phyloP scores from a whole-genome alignment of 2,113 vertebrate genomes.

The Hippocampus abdominalis region DNA sequence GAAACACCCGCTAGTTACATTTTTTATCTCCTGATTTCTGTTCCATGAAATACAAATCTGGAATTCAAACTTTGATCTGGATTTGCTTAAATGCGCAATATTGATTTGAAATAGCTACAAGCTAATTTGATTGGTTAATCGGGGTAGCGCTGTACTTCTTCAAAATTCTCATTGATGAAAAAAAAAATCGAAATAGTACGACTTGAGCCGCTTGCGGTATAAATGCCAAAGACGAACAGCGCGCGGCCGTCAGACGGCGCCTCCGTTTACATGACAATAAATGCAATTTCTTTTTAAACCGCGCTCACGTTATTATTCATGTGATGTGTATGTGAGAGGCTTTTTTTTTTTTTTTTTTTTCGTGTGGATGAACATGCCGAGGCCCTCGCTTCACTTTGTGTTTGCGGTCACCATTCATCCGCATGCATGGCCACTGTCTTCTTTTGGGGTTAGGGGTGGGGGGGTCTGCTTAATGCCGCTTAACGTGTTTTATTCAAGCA shows the following conservation, averaged over 20 bases:
- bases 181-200: neutral
- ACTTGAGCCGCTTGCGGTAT: slow-evolving; percentile 35
- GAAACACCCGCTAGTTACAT: no score
- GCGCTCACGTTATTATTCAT: slow-evolving; percentile 72
- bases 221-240: slow-evolving; percentile 63
- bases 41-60: no score
- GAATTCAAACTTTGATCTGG: no score
- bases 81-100: no score
- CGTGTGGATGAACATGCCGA: slow-evolving; percentile 52
- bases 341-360: slow-evolving; percentile 30
- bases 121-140: no score
- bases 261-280: slow-evolving; percentile 72
- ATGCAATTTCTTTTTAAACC: slow-evolving; percentile 46
- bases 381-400: slow-evolving; percentile 44
- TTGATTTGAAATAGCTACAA: no score
- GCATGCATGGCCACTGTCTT: slow-evolving; percentile 59
- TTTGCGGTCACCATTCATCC: slow-evolving; percentile 69
- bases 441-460: slow-evolving; percentile 21
- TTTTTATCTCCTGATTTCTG: no score
- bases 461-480: slow-evolving; percentile 38
- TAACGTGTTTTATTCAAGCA: slow-evolving; percentile 67
- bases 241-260: slow-evolving; percentile 23
- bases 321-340: slow-evolving; percentile 58
- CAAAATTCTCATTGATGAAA: neutral
- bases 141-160: no score